Base-by-base conservation (phyloP, 2,888 invertebrate genomes). In the Deroplatys truncata region DNA sequence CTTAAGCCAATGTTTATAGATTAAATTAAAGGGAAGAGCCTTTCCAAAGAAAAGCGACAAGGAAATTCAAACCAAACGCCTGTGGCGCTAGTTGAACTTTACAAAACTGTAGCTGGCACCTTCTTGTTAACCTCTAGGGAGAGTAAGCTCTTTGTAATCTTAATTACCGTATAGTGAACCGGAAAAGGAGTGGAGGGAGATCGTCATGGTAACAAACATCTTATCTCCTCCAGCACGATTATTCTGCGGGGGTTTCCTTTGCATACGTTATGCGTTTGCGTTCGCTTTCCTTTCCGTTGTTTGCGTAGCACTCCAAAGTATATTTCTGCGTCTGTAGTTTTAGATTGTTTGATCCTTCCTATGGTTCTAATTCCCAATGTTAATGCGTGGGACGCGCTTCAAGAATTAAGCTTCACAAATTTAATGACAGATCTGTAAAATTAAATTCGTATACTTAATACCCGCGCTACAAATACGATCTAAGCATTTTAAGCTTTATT, bases 131-230 rank as follows among this genome's bases (percentile, higher is more conserved):
- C 56, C 56, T 72, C 56, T 20, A 72, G 56, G 16, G 56, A 72
- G 16, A 25, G 5, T 20, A 25, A 72, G 20, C 56, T 5, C 35
- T 85, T 88, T 88, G 88, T 88, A 88, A 89, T 35, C 85, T 85
- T 89, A 89, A 89, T 89, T 89, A 89, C 43, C 85, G 82, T 85
- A 85, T 85, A 89, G 85, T 89, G 85, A 89, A 85, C 35, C 29
- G 89, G 89, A 89, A 85, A 82, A 31, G 85, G 85, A 85, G 16
- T 9, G 49, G 13, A n/a, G n/a, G n/a, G n/a, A n/a, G n/a, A n/a
- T n/a, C n/a, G 49, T 49, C 49, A 3, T 49, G 49, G 56, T 56
- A 56, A 56, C 56, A 56, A 56, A 56, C 56, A 56, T 56, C 56
- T 56, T 72, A 20, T 72, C 56, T 13, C 56, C 15, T 72, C 20